phyloP scores from a whole-genome alignment of 2,888 invertebrate genomes.

The Podotricha telesiphe region DNA sequence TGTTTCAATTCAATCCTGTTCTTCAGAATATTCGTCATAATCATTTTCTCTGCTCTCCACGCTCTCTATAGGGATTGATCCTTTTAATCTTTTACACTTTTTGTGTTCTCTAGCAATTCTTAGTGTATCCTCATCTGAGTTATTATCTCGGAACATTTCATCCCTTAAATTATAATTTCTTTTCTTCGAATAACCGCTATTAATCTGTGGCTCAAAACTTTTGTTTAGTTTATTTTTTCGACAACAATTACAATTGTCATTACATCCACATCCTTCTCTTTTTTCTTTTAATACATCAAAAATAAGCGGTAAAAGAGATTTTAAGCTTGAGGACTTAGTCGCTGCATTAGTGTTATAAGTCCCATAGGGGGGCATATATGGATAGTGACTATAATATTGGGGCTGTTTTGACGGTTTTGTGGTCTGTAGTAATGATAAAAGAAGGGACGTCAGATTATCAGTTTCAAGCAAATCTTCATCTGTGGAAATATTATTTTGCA shows the following conservation, averaged over 20 bases:
- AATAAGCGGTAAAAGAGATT: constrained; percentile 67
- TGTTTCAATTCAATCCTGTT: constrained; percentile 38
- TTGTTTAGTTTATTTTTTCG: constrained; percentile 39
- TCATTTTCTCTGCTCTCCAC: constrained; percentile 54
- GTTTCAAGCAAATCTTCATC: constrained; percentile 26
- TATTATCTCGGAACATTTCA: constrained; percentile 43
- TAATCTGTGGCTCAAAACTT: constrained; percentile 42
- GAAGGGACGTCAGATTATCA: constrained; percentile 44
- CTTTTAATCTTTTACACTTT: constrained; percentile 40
- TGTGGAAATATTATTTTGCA: constrained; percentile 15
- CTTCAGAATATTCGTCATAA: constrained; percentile 41
- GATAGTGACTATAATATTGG: constrained; percentile 21
- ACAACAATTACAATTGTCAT: constrained; percentile 43
- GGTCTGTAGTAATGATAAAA: constrained; percentile 42
- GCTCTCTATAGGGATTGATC: constrained; percentile 46
- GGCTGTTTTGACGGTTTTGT: constrained; percentile 38
- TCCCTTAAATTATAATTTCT: constrained; percentile 51
- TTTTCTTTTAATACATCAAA: constrained; percentile 66
- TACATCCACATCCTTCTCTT: constrained; percentile 52
- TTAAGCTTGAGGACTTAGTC: constrained; percentile 59
- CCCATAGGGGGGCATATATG: constrained; percentile 22
- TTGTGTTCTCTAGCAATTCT: constrained; percentile 42
- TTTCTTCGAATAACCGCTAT: constrained; percentile 57
- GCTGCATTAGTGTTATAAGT: constrained; percentile 37
- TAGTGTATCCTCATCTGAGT: constrained; percentile 44